Evolutionary conservation across 2,888 invertebrate species (phyloP).

Genomic region (Coelinius sp.): DNA sequence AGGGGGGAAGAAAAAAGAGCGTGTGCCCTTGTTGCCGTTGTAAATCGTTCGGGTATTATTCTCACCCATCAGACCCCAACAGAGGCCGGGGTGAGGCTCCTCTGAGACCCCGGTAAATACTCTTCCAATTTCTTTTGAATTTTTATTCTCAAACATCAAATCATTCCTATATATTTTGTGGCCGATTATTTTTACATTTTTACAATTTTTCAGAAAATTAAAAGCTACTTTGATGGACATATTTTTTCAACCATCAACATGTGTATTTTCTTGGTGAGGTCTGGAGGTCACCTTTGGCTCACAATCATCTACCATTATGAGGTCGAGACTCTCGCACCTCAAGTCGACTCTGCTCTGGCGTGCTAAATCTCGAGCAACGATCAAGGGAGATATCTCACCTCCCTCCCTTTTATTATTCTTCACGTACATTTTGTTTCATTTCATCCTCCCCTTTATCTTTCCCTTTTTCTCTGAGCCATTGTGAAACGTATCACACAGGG

Average conservation of each 20-base stretch:
- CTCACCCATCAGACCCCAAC: constrained; percentile 16
- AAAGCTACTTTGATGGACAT: background rate
- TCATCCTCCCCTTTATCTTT: no score
- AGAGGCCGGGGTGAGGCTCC: constrained; percentile 16
- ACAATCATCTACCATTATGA: constrained; percentile 59
- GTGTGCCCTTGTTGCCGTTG: constrained; percentile 43
- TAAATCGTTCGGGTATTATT: constrained; percentile 48
- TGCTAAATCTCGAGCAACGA: constrained; percentile 62
- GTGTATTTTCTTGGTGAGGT: background rate
- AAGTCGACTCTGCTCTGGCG: constrained; percentile 38
- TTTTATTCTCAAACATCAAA: background rate
- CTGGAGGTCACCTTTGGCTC: constrained; percentile 51
- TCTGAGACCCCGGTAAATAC: constrained; percentile 26
- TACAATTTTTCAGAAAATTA: background rate
- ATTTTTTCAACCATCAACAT: background rate
- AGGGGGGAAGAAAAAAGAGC: constrained; percentile 6
- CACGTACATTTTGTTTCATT: constrained; percentile 10
- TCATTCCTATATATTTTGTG: background rate
- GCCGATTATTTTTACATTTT: no score
- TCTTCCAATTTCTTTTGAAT: constrained; percentile 3
- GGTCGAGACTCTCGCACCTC: constrained; percentile 32
- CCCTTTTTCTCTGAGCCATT: background rate
- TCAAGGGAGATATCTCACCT: constrained; percentile 56
- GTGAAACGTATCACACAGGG: background rate
- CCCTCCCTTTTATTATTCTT: constrained; percentile 45